Evolutionary conservation across 2,113 vertebrate species (phyloP).

Genomic region (Urocitellus parryii): DNA sequence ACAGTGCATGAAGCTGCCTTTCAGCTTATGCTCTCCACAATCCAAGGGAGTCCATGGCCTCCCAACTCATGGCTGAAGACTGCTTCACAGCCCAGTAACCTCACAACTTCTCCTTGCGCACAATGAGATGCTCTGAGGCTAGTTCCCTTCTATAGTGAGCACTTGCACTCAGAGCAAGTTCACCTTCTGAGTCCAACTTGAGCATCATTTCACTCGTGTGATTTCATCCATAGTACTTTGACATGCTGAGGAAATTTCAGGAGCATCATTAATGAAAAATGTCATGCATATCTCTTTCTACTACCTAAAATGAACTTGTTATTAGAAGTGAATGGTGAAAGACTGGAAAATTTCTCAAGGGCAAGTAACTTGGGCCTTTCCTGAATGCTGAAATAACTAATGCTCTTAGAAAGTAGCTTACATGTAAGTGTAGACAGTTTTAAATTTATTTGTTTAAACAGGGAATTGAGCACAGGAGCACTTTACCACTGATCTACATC

Average conservation of each 20-base stretch:
- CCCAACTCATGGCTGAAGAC: neutral
- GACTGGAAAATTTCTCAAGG: neutral
- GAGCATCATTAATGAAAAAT: neutral
- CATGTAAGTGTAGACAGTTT: neutral
- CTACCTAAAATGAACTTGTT: neutral
- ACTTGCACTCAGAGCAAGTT: neutral
- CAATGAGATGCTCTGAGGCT: neutral
- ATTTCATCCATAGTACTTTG: neutral
- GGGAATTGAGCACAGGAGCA: too few species aligned
- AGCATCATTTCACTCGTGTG: neutral
- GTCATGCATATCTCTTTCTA: neutral
- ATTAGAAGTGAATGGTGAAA: neutral
- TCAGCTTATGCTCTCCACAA: neutral
- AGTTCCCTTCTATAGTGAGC: neutral
- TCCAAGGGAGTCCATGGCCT: neutral
- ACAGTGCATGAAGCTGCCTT: neutral
- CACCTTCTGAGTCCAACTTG: neutral
- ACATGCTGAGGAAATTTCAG: neutral
- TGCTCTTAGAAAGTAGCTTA: neutral
- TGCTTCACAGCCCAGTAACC: neutral
- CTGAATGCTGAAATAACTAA: neutral
- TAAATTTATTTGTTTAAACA: too few species aligned
- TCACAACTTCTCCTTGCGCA: neutral
- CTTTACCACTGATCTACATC: too few species aligned
- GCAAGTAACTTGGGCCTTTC: neutral